Conservation (phyloP, 2,113 vertebrate species). For the Cromileptes altivelis region DNA sequence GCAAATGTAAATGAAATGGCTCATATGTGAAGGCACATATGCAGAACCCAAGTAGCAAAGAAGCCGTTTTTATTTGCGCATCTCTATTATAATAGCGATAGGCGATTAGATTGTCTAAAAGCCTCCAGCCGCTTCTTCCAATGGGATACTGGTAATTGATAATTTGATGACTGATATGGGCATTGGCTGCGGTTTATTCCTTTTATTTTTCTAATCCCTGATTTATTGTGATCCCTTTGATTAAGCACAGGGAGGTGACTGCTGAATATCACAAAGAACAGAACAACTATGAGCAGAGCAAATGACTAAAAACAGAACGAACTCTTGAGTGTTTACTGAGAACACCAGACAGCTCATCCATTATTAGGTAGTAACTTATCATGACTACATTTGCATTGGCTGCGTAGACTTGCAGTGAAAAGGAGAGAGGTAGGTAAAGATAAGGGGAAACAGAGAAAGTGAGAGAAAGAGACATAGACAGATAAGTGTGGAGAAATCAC, state of each 20-base stretch:
- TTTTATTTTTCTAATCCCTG: conserved; percentile 27
- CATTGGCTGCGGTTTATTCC: conserved; percentile 21
- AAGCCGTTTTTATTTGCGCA: conserved; percentile 4
- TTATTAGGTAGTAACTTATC: conserved; percentile 39
- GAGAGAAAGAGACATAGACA: conserved; percentile 14
- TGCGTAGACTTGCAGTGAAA: conserved; percentile 38
- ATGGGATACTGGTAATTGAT: conserved; percentile 18
- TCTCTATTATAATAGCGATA: background rate
- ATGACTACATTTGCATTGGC: conserved; percentile 36
- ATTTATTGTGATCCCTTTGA: conserved; percentile 46
- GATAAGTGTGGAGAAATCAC: conserved; percentile 28
- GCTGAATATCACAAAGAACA: conserved; percentile 22
- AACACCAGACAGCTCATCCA: conserved; percentile 35
- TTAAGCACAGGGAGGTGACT: conserved; percentile 15
- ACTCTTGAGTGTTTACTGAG: conserved; percentile 8
- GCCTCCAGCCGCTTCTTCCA: conserved; percentile 21
- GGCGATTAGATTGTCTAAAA: conserved; percentile 9
- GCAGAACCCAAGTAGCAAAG: conserved; percentile 1
- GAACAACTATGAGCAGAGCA: background rate
- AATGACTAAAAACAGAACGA: conserved; percentile 8
- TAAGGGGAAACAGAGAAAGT: conserved; percentile 12
- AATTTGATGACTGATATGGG: conserved; percentile 36
- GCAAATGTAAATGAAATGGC: background rate
- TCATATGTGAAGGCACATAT: background rate
- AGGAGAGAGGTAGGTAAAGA: conserved; percentile 10